A percentile compares a stretch with the other conserved stretches of the same genome.
Evolutionary conservation across 2,113 vertebrate genomes (phyloP).

Genomic region (Datnioides undecimradiatus): DNA sequence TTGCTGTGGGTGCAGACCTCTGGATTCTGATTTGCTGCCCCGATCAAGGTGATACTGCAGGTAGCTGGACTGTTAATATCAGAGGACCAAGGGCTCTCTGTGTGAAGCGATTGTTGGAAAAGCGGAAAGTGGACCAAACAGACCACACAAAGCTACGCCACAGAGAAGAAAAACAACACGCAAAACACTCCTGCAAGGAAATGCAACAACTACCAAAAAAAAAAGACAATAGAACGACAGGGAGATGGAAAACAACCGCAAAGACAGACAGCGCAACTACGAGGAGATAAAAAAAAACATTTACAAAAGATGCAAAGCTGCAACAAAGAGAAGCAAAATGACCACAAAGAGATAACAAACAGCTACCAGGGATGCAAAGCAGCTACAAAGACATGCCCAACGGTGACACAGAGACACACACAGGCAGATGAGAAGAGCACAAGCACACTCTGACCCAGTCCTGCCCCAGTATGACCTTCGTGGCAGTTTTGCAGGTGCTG

Average conservation of each 20-base stretch:
- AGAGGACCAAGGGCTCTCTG: not conserved
- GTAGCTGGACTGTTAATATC: not conserved
- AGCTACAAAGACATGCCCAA: not conserved
- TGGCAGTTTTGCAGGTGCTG: not conserved
- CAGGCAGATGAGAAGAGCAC: conserved; percentile 3
- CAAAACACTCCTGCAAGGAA: too few species aligned
- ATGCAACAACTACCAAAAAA: not conserved
- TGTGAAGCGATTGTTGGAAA: not conserved
- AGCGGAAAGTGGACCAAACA: too few species aligned
- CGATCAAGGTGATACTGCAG: not conserved
- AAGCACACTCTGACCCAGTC: not conserved
- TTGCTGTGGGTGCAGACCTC: not conserved
- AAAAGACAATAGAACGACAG: not conserved
- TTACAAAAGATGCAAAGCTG: not conserved
- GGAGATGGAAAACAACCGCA: not conserved
- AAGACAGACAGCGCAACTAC: too few species aligned
- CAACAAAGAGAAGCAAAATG: not conserved
- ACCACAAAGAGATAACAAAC: not conserved
- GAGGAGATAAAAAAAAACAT: not conserved
- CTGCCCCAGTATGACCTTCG: not conserved
- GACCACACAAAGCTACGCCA: not conserved
- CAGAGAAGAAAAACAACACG: not conserved
- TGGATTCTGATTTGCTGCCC: not conserved
- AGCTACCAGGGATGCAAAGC: not conserved
- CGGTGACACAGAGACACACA: too few species aligned